A percentile compares a stretch with the other conserved stretches of the same genome.
Evolutionary conservation across 2,113 vertebrate genomes (phyloP).

Genomic region (Barnardius zonarius): DNA sequence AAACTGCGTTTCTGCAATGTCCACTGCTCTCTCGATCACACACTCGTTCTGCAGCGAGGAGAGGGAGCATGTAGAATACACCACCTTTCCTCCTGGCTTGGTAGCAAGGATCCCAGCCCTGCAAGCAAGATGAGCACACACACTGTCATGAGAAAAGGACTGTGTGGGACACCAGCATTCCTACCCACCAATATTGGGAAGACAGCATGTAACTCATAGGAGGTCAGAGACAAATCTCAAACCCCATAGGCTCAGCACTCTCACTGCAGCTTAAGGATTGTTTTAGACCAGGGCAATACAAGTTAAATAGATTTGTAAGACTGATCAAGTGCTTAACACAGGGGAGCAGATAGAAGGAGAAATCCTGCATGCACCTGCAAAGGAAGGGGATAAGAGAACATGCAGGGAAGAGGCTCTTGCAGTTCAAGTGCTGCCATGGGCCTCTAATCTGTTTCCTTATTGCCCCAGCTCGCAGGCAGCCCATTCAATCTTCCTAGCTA

Average conservation of each 20-base stretch:
- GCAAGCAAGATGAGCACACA: background rate
- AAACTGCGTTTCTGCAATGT: slow-evolving; percentile 76
- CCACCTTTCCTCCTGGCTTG: slow-evolving; percentile 79
- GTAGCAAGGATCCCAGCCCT: slow-evolving; percentile 86
- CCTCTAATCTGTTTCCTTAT: background rate
- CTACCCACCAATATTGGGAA: rapidly evolving
- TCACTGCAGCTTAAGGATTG: background rate
- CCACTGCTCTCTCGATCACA: slow-evolving; percentile 83
- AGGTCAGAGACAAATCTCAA: background rate
- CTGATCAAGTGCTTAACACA: background rate
- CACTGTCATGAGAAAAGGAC: rapidly evolving
- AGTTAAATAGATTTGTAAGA: background rate
- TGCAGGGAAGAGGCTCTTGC: background rate
- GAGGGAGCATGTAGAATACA: slow-evolving; percentile 93
- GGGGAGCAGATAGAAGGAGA: background rate
- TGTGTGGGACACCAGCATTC: background rate
- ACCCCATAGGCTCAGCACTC: background rate
- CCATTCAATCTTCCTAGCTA: background rate
- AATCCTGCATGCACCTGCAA: background rate
- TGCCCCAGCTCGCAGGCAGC: background rate
- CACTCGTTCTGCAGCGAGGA: slow-evolving; percentile 88
- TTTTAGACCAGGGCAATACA: background rate
- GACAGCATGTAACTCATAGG: rapidly evolving
- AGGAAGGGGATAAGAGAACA: rapidly evolving
- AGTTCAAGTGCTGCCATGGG: background rate